phyloP scores from a whole-genome alignment of 2,113 vertebrate species.

The Macrotis lagotis region DNA sequence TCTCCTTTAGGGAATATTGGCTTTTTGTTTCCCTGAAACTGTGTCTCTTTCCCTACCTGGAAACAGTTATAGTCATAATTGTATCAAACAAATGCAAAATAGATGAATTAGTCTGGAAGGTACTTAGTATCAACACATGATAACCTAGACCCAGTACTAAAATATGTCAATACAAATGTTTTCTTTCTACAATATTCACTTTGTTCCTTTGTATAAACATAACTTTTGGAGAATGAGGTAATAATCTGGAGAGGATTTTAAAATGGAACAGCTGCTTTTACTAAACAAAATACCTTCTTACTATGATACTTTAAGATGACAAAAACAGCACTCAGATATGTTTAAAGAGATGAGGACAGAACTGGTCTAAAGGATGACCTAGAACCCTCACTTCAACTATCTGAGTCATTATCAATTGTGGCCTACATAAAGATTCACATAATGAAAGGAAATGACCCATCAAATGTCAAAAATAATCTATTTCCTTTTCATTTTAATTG shows the following conservation, averaged over 20 bases:
- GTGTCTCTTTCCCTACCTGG: constrained; percentile 25
- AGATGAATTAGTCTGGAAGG: constrained; percentile 49
- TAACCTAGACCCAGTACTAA: not conserved
- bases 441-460: constrained; percentile 31
- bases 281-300: constrained; percentile 10
- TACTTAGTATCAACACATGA: constrained; percentile 4
- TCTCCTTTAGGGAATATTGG: constrained; percentile 69
- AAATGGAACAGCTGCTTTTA: constrained; percentile 44
- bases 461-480: not conserved
- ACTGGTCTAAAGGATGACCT: not conserved
- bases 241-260: constrained; percentile 12
- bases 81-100: constrained; percentile 38
- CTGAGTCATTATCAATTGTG: not conserved
- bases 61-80: constrained; percentile 57
- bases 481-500: not conserved
- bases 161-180: constrained; percentile 1
- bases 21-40: constrained; percentile 59
- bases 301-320: constrained; percentile 18
- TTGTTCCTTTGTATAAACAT: constrained; percentile 33
- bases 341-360: constrained; percentile 2
- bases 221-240: constrained; percentile 18
- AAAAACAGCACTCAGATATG: not conserved
- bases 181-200: constrained; percentile 7
- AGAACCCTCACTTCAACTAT: not conserved
- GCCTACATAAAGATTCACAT: not conserved